Conservation (phyloP, 2,797 vertebrate genomes). For the Apogon hyalosoma region DNA sequence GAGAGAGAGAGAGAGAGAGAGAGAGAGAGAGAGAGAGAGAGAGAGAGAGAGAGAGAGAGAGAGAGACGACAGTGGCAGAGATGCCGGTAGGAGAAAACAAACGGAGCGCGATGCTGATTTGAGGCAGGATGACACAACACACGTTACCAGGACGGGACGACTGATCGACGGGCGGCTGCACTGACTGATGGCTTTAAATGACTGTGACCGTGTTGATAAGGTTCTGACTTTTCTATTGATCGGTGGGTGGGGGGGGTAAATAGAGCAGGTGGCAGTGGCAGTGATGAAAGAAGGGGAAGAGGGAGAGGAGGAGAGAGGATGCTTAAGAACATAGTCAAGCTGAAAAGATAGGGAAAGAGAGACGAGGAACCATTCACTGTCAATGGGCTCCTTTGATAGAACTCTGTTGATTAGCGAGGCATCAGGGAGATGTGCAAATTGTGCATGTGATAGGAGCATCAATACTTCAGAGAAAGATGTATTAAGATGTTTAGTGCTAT, state of each 20-base stretch:
- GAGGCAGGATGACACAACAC: constrained; percentile 47
- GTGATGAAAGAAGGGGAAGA: constrained; percentile 58
- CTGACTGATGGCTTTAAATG: constrained; percentile 50
- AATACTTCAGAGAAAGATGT: constrained; percentile 17
- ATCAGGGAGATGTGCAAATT: constrained; percentile 57
- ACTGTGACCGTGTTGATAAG: constrained; percentile 61
- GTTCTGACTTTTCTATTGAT: constrained; percentile 69
- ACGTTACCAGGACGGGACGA: constrained; percentile 45
- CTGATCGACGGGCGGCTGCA: constrained; percentile 44
- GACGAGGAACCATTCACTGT: constrained; percentile 41
- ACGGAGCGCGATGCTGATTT: constrained; percentile 49
- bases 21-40: constrained; percentile 16
- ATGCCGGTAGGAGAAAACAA: constrained; percentile 66
- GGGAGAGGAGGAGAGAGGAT: constrained; percentile 51
- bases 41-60: constrained; percentile 10
- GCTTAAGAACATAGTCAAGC: constrained; percentile 47
- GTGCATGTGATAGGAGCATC: constrained; percentile 14
- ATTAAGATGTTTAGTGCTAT: constrained; percentile 12
- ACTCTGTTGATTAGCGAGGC: constrained; percentile 57
- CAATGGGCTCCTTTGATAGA: constrained; percentile 73
- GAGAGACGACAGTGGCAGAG: constrained; percentile 51
- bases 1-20: constrained; percentile 35
- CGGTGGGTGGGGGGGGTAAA: constrained; percentile 12
- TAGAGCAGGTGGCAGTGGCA: constrained; percentile 65
- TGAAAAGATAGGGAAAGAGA: constrained; percentile 44